Evolutionary conservation across 2,888 invertebrate species (phyloP), one percentile per base, ranked within the genome.

Genomic region (Drosophila tanythrix): DNA sequence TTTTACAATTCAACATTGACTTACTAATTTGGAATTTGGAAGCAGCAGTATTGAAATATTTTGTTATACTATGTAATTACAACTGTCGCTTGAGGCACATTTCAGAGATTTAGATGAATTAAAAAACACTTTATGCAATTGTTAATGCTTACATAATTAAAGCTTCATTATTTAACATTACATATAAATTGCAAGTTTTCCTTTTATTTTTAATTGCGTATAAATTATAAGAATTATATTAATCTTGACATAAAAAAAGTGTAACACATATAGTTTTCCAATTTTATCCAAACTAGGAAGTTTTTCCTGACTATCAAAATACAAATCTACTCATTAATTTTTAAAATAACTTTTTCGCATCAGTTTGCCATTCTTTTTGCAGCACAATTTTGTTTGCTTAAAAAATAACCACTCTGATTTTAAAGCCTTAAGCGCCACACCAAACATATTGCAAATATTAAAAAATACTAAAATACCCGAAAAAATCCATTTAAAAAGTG

Each of bases 401-500:
- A 7, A 4, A 55, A 53, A 35, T 21, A 21, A 35, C 8, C 4
- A 0, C 3, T 18, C 10, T n/a, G 11, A 8, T 38, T 36, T 27
- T 38, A 55, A 38, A 33, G 7, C 25, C 8, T 40, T 43, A 60
- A 57, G 38, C 64, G 33, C 61, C 31, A 46, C 70, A 82, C 61
- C 67, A 50, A 61, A 71, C 80, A 80, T 79, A 82, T 63, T 74
- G 74, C 25, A 53, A 85, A 80, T 88, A 83, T 83, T 86, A 88
- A 83, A 78, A 86, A 83, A 83, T 80, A 88, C 73, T 73, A 64
- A 80, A 83, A 71, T 65, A 86, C 73, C 63, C 46, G 2, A 25
- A 75, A 78, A 88, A 83, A 74, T 72, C 78, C 89, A 78, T 86
- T 88, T 81, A 75, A 86, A 78, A 83, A 68, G 68, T 65, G 61